Evolutionary conservation across 2,797 vertebrate species (phyloP).

Genomic region (Hypotaenidia philippensis): DNA sequence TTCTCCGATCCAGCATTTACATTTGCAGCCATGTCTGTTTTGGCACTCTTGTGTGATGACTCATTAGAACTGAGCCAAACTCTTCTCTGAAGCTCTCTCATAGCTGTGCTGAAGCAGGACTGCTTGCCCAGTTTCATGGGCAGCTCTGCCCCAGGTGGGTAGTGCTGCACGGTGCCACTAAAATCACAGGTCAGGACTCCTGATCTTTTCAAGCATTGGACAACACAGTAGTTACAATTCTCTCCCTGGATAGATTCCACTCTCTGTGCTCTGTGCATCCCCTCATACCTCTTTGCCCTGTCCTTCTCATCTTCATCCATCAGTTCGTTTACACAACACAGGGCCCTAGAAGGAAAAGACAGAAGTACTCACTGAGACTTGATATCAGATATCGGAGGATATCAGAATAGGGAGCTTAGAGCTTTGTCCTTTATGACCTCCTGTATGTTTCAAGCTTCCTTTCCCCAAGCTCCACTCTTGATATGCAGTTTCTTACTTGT

Average conservation of each 20-base stretch:
- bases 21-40: neutral
- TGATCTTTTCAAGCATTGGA: neutral
- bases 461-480: neutral
- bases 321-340: slow-evolving; percentile 87
- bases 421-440: neutral
- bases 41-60: neutral
- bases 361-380: neutral
- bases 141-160: neutral
- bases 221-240: neutral
- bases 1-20: neutral
- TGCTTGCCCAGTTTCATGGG: neutral
- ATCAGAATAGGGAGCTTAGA: neutral
- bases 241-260: neutral
- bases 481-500: neutral
- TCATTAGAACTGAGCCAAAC: neutral
- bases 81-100: neutral
- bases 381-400: neutral
- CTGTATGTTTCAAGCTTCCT: neutral
- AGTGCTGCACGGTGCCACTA: neutral
- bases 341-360: slow-evolving; percentile 83
- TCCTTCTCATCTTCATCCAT: slow-evolving; percentile 91
- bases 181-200: neutral
- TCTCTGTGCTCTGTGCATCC: no score
- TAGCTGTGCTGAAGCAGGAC: neutral
- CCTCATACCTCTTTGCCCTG: slow-evolving; percentile 88